phyloP scores from a whole-genome alignment of 2,797 vertebrate genomes.

The Parambassis ranga region DNA sequence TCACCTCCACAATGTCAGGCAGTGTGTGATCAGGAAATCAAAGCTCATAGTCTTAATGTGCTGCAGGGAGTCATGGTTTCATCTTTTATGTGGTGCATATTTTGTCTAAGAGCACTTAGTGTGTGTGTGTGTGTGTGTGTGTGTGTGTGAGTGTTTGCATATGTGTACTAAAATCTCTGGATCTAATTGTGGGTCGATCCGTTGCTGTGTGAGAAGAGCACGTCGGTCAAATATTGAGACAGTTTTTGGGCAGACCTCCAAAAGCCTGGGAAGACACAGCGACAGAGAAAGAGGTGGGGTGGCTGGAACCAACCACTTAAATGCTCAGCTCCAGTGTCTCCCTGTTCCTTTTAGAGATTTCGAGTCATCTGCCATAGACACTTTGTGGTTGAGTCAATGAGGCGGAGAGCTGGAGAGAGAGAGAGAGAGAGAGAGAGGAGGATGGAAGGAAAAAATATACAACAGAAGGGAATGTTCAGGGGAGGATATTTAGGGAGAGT shows the following conservation, averaged over 20 bases:
- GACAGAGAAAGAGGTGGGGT: constrained; percentile 24
- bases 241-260: constrained; percentile 53
- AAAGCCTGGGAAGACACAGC: constrained; percentile 25
- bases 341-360: constrained; percentile 41
- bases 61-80: constrained; percentile 62
- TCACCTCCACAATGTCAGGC: constrained; percentile 51
- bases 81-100: constrained; percentile 68
- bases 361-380: constrained; percentile 65
- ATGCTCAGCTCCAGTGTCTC: constrained; percentile 37
- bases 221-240: constrained; percentile 60
- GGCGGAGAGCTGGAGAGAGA: constrained; percentile 48
- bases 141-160: neutral
- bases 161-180: constrained; percentile 58
- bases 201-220: constrained; percentile 45
- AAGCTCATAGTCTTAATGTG: constrained; percentile 55
- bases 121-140: neutral
- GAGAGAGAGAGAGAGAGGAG: constrained; percentile 34
- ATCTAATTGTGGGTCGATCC: constrained; percentile 69
- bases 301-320: constrained; percentile 52
- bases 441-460: constrained; percentile 48
- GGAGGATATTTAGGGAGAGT: constrained; percentile 55
- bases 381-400: constrained; percentile 69
- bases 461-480: constrained; percentile 49
- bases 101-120: constrained; percentile 43
- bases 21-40: constrained; percentile 62